Base-by-base conservation (phyloP, 2,888 invertebrate species). In the Abrostola triplasia region DNA sequence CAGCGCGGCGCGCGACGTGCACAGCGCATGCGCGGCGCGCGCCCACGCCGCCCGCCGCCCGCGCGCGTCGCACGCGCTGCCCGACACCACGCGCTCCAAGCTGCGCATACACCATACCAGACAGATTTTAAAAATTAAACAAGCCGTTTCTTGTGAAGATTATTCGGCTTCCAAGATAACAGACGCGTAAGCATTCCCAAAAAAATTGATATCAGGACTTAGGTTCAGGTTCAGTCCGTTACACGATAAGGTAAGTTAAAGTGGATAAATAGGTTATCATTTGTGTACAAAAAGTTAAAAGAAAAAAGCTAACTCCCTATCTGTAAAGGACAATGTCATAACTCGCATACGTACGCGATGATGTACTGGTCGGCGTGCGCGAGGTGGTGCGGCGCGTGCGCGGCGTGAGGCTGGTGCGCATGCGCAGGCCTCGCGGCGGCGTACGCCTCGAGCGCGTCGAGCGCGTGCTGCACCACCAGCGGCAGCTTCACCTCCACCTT, bases 401-500 rank as follows among this genome's bases (percentile, higher is more conserved):
- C 0, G 85, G 41, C 5, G 69, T 48, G 42, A 64, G 72, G 0
- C 88, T 84, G 36, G 74, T 72, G 0, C 81, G 84, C 0, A 65
- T 40, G 10, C 83, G 72, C 24, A 83, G 82, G 9, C 75, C 79
- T 11, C 77, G 73, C 10, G 85, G 24, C 24, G 24, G 24, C 83
- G 6, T 76, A 74, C 0, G 81, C 69, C 36, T 91, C 90, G 11
- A 94, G 37, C 11, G 89, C 84, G 10, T 89, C 90, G n/a, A 93
- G 38, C 0, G 82, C 79, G 10, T 84, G 74, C 0, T 61, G 36
- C 40, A 92, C 86, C 0, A 70, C 44, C 0, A 82, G 37, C 0
- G 93, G 92, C 24, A 93, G 68, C 51, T 90, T 88, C 5, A 82
- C 67, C 35, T 92, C 91, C 5, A 62, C 65, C 57, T 92, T 91